Evolutionary conservation across 2,888 invertebrate species (phyloP), one percentile per base, ranked within the genome.

Genomic region (Hylaea fasciaria): DNA sequence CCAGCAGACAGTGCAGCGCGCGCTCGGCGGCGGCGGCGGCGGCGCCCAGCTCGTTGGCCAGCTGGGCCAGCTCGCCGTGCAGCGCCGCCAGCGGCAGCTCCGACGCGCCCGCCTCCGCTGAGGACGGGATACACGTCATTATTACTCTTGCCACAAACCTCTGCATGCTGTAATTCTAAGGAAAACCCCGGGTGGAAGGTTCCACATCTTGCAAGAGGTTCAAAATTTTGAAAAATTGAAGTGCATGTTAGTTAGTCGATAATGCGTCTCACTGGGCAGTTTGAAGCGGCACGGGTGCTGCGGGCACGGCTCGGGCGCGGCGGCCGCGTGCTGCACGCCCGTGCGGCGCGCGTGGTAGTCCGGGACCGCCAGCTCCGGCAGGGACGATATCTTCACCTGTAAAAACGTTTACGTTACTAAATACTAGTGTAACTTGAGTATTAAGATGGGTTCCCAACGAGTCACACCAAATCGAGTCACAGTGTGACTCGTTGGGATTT

Each of bases 211-310:
- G n/a, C n/a, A n/a, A n/a, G n/a, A n/a, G n/a, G n/a, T n/a, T 35
- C 35, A 35, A 22, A 22, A 22, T 22, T 3, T 22, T 22, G 22
- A 22, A 22, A 3, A 22, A 22, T 22, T 22, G 22, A 5, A 22
- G 22, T 22, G n/a, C n/a, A n/a, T n/a, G n/a, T 28, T 28, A 28
- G 28, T 28, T 28, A 5, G 7, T 28, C 7, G 4, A 28, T 28
- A 28, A 5, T 5, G 10, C 9, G 10, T 32, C 82, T 83, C 71
- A 91, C 91, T 72, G 43, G 91, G 91, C 51, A 91, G 65, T 49
- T 86, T 66, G 62, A 91, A 86, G 46, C 75, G 80, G 64, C 86
- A 87, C 0, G 86, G 86, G 59, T 92, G 91, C 54, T 83, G 82
- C 13, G 67, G 68, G 64, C 92, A 92, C 0, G 87, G 85, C 66